phyloP scores from a whole-genome alignment of 2,797 vertebrate species.

The Gymnodraco acuticeps region DNA sequence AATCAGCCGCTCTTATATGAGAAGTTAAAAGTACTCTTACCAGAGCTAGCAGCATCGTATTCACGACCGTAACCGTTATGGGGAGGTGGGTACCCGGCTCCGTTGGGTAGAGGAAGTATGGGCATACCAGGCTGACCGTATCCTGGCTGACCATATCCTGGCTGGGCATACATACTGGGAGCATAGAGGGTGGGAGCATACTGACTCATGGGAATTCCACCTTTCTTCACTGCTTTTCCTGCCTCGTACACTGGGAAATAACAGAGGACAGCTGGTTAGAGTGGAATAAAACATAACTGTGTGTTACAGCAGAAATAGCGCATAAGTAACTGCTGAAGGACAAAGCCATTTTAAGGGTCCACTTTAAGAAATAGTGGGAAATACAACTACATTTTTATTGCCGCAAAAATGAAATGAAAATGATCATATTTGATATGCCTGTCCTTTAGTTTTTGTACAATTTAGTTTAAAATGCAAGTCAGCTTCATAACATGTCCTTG shows the following conservation, averaged over 20 bases:
- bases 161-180: slow-evolving; percentile 86
- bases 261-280: not conserved
- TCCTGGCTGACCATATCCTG: slow-evolving; percentile 80
- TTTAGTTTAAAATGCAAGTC: too few relatives aligned
- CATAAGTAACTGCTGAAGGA: too few relatives aligned
- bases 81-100: slow-evolving; percentile 58
- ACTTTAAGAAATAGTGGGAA: not conserved
- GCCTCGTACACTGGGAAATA: slow-evolving; percentile 89
- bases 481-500: not conserved
- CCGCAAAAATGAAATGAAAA: too few relatives aligned
- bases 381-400: too few relatives aligned
- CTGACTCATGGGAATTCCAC: slow-evolving; percentile 79
- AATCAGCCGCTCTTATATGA: not conserved
- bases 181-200: slow-evolving; percentile 86
- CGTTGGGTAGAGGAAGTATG: slow-evolving; percentile 80
- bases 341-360: not conserved
- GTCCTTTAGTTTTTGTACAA: too few relatives aligned
- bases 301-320: not conserved
- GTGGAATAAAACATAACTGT: not conserved
- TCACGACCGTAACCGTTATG: slow-evolving; percentile 85
- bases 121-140: slow-evolving; percentile 76
- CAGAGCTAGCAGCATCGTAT: slow-evolving; percentile 88
- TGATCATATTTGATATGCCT: too few relatives aligned
- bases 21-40: slow-evolving; percentile 60
- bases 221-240: slow-evolving; percentile 91